Percentiles rank a stretch among this genome's conserved stretches.
phyloP scores from a whole-genome alignment of 1,140 invertebrate species.

The Pygmarrhopalites habei region DNA sequence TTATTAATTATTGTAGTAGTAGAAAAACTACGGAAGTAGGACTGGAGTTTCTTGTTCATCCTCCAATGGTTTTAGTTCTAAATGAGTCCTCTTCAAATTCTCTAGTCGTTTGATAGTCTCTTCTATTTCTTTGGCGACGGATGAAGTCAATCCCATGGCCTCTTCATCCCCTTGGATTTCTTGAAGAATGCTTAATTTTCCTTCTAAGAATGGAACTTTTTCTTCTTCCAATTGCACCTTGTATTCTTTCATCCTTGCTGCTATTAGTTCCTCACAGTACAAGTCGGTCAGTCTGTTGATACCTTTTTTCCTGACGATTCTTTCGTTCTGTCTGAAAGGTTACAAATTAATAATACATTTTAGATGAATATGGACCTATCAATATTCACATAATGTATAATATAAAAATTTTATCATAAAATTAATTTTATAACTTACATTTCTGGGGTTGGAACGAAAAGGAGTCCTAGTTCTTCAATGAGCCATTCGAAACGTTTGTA shows the following conservation, averaged over 20 bases:
- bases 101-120: constrained; percentile 19
- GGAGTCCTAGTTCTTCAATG: constrained; percentile 67
- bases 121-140: constrained; percentile 32
- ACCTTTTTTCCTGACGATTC: constrained; percentile 7
- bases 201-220: constrained; percentile 35
- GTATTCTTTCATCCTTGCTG: constrained; percentile 30
- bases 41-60: background rate
- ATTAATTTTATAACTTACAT: constrained; percentile 46
- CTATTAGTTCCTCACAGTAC: constrained; percentile 29
- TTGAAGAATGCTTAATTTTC: constrained; percentile 27
- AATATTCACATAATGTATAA: background rate
- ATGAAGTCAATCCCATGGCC: constrained; percentile 21
- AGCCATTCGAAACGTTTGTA: constrained; percentile 80
- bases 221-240: constrained; percentile 25
- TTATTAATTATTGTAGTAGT: background rate
- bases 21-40: background rate
- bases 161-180: constrained; percentile 30
- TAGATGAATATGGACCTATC: background rate
- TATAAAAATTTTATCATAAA: no score
- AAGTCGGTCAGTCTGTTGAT: constrained; percentile 20
- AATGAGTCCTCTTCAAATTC: constrained; percentile 9
- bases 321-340: constrained; percentile 2
- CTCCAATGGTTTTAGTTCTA: constrained; percentile 17
- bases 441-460: constrained; percentile 60
- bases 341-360: no score